Evolutionary conservation across 1,140 invertebrate species (phyloP), one percentile per base, ranked within the genome.

Genomic region (Nasonia giraulti): DNA sequence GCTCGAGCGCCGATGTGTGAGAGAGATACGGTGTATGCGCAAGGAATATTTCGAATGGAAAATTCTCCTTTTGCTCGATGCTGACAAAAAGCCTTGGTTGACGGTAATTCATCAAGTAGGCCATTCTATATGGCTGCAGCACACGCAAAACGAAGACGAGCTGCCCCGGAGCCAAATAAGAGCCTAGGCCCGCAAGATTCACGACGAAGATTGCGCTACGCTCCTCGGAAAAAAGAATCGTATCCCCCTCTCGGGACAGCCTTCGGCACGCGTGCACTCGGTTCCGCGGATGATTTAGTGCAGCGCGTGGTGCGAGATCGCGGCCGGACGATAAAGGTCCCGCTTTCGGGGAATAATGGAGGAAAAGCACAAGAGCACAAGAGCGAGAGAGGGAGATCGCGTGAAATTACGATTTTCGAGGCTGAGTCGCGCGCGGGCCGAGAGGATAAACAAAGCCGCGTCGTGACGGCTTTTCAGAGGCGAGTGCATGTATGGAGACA

Each of bases 151-250:
- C 17, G 78, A 50, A n/a, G 89, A 87, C 88, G 88, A 80, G 88
- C 91, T 91, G 33, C 5, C 33, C 33, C 33, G 33, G 33, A 37
- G 40, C 40, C 75, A 69, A 44, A 17, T 88, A 87, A 88, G 88
- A 81, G 87, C 84, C 88, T 85, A 88, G 88, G 88, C 91, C 91
- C 55, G 20, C 17, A 91, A 91, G 91, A 91, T 92, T 91, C 91
- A 91, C 91, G 89, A 89, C 85, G 85, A 86, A 90, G 91, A 91
- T 92, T 88, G 83, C 82, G 50, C 47, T 11, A 69, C 12, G 31
- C 23, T 12, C 23, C 4, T 3, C 20, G 17, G 87, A 84, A 86
- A 86, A 88, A 87, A 68, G 86, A 87, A 87, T 87, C 85, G 33
- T 37, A 87, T 86, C 80, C 86, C 40, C 77, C 66, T 84, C 68